These are phyloP conservation scores for Calephelis virginiensis DNA, from an alignment of 1,140 invertebrate genomes.

Conservation along the genomic window DNA sequence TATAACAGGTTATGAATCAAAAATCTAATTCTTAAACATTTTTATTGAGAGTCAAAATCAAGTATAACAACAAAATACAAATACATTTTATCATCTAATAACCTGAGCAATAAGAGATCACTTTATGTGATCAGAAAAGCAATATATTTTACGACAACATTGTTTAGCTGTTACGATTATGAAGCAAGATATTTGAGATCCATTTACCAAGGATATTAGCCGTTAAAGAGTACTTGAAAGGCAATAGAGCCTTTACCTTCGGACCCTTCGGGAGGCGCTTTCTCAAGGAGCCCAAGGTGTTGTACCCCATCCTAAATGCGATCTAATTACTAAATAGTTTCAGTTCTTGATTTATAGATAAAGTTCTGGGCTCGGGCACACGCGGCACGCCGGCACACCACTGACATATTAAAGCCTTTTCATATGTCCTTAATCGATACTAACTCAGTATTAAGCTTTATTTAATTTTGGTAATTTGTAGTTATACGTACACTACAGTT, in stretches of 20 bases:
- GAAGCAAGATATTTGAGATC: constrained; percentile 75
- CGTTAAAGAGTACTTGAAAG: constrained; percentile 76
- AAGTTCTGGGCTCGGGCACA: constrained; percentile 68
- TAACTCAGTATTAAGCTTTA: constrained; percentile 22
- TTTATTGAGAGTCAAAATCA: neutral
- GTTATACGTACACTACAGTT: too few relatives aligned
- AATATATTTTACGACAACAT: constrained; percentile 68
- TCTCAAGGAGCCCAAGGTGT: constrained; percentile 73
- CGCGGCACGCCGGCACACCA: constrained; percentile 52
- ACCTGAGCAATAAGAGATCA: constrained; percentile 2
- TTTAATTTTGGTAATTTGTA: neutral
- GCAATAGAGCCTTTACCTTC: constrained; percentile 69
- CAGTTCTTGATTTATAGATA: constrained; percentile 80
- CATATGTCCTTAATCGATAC: constrained; percentile 28
- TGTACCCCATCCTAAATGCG: constrained; percentile 76
- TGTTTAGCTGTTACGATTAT: constrained; percentile 64
- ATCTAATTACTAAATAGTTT: constrained; percentile 81
- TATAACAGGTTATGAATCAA: too few relatives aligned
- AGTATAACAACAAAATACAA: neutral
- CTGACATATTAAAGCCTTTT: constrained; percentile 66
- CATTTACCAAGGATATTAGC: constrained; percentile 76
- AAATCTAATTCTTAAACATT: too few relatives aligned
- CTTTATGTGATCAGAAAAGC: constrained; percentile 40
- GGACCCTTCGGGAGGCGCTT: constrained; percentile 67
- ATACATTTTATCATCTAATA: constrained; percentile 3